Evolutionary conservation across 2,888 invertebrate species (phyloP).

Genomic region (Drepana falcataria): DNA sequence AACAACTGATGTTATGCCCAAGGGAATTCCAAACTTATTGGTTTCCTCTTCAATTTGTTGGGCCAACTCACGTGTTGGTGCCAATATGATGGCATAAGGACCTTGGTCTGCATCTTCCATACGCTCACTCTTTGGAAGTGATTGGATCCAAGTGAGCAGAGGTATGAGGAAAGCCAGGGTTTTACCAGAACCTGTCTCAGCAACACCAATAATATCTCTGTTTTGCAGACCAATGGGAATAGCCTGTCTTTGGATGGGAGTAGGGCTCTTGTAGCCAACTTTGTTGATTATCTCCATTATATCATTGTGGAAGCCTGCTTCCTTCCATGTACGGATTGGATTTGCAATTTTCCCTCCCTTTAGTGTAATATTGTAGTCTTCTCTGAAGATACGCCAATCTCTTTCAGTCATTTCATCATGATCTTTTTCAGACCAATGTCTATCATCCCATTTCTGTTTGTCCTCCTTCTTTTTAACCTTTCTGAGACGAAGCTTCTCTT

Average conservation of each 20-base stretch:
- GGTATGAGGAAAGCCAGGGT: constrained; percentile 99
- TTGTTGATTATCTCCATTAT: constrained; percentile 95
- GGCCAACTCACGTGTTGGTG: constrained; percentile 99
- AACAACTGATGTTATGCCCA: constrained; percentile 95
- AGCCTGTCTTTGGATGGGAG: constrained; percentile 99
- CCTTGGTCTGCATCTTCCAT: constrained; percentile 95
- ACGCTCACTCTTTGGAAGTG: constrained; percentile 96
- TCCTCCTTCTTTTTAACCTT: constrained; percentile 97
- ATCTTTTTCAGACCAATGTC: constrained; percentile 98
- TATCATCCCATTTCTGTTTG: constrained; percentile 98
- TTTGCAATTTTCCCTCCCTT: constrained; percentile 98
- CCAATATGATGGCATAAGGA: constrained; percentile 98
- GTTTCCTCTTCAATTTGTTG: constrained; percentile 99
- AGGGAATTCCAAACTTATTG: constrained; percentile 95
- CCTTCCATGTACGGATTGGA: constrained; percentile 96
- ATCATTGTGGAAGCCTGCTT: constrained; percentile 93
- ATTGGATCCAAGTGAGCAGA: constrained; percentile 97
- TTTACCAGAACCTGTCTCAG: constrained; percentile 99
- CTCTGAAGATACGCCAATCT: constrained; percentile 99
- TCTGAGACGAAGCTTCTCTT: constrained; percentile 94
- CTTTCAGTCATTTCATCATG: constrained; percentile 97
- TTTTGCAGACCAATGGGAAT: constrained; percentile 98
- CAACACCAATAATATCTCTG: constrained; percentile 98
- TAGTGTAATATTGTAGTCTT: constrained; percentile 99
- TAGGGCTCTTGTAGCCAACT: constrained; percentile 98